Evolutionary conservation across 2,888 invertebrate species (phyloP), one percentile per base, ranked within the genome.

Genomic region (Frankliniella fusca): DNA sequence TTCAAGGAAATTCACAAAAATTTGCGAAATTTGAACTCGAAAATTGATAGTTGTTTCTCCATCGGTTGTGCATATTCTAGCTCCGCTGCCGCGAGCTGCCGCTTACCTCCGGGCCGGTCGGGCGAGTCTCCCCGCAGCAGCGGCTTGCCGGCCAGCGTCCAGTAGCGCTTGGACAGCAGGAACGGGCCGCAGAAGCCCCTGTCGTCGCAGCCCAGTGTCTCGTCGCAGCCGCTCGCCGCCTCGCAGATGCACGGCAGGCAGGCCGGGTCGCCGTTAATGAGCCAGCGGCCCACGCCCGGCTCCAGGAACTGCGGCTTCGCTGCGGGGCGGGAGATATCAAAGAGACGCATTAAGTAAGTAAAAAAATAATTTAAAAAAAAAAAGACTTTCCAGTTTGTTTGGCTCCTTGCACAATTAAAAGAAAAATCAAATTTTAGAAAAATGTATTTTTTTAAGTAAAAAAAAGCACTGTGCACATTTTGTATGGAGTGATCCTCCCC

Each of bases 191-290:
- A 87, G 81, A 85, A 85, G 11, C 84, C 84, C 48, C 83, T 84
- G 81, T 84, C 85, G 80, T 48, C 38, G 80, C 92, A 92, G 11
- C 90, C 90, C 81, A 89, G 88, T 0, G 89, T 87, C 82, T 89
- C 85, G 86, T 91, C 89, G 84, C 92, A 92, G 0, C 89, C 89
- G 0, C 90, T 88, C 23, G 91, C 90, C 0, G 89, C 89, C 85
- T 90, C 88, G 85, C 92, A 92, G 11, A 92, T 88, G 84, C 92
- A 92, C 0, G 90, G 88, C 54, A 91, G 85, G 84, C 92, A 92
- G 0, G 89, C 85, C 1, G 88, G 89, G 86, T 90, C 89, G 82
- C 90, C 86, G 85, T 90, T 90, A 0, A 90, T 87, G 70, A 90
- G 23, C 70, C 70, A 76, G 70, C 70, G 70, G 27, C 70, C 70